phyloP scores from a whole-genome alignment of 2,888 invertebrate genomes.

The Ennomos erosarius region DNA sequence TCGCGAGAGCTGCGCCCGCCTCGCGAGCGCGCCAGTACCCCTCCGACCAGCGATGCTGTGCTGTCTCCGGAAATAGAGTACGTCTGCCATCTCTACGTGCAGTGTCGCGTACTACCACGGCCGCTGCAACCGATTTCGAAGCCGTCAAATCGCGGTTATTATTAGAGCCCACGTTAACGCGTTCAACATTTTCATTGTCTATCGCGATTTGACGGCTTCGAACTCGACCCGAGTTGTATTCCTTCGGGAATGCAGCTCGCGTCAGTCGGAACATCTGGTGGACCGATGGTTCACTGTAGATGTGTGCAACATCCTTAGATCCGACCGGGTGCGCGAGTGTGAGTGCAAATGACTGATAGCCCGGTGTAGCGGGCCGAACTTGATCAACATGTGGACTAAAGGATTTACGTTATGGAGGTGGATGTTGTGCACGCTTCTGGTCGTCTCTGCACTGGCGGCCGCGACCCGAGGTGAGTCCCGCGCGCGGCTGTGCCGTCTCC shows the following conservation, averaged over 20 bases:
- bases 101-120: conserved; percentile 60
- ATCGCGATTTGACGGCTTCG: conserved; percentile 64
- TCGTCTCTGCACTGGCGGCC: conserved; percentile 73
- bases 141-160: conserved; percentile 75
- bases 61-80: conserved; percentile 86
- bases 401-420: conserved; percentile 81
- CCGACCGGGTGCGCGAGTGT: conserved; percentile 82
- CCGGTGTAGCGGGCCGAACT: conserved; percentile 75
- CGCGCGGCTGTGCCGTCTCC: conserved; percentile 3
- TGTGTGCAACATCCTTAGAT: conserved; percentile 73
- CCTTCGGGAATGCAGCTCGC: conserved; percentile 64
- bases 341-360: conserved; percentile 84
- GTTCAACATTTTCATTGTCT: conserved; percentile 45
- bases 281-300: conserved; percentile 68
- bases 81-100: conserved; percentile 65
- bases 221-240: conserved; percentile 68
- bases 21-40: conserved; percentile 80
- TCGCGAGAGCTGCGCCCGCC: conserved; percentile 63
- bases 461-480: conserved; percentile 77
- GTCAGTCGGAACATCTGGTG: conserved; percentile 51
- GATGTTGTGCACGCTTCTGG: conserved; percentile 79
- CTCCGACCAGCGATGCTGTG: conserved; percentile 86
- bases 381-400: conserved; percentile 81
- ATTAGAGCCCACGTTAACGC: conserved; percentile 49
- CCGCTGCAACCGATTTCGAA: conserved; percentile 58